These are phyloP conservation scores for Choristoneura rosaceana DNA, from an alignment of 2,888 invertebrate genomes.

Conservation along the genomic window DNA sequence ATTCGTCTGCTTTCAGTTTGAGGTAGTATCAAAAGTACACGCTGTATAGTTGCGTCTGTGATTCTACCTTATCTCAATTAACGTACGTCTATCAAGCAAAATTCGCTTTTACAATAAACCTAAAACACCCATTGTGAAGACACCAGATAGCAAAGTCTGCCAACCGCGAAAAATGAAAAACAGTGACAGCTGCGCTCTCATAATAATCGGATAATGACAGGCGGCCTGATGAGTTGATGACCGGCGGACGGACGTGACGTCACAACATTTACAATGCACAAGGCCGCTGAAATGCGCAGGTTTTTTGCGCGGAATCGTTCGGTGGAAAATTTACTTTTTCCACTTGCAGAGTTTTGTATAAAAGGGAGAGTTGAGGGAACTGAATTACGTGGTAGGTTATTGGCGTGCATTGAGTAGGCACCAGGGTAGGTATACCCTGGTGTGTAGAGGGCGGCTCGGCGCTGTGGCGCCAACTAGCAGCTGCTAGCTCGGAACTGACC, in stretches of 20 bases:
- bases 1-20: no score
- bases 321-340: slow-evolving; percentile 11
- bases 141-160: slow-evolving; percentile 11
- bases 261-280: slow-evolving; percentile 45
- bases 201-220: slow-evolving; percentile 56
- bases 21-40: no score
- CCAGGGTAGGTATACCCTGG: no score
- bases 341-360: neutral
- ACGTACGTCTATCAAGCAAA: neutral
- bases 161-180: slow-evolving; percentile 45
- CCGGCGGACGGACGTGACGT: slow-evolving; percentile 60
- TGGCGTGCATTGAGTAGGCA: no score
- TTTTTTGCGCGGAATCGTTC: slow-evolving; percentile 33
- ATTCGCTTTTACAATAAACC: neutral
- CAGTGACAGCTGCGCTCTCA: slow-evolving; percentile 47
- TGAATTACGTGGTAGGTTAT: no score
- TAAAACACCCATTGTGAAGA: slow-evolving; percentile 1
- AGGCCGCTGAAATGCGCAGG: slow-evolving; percentile 43
- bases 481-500: no score
- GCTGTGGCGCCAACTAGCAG: no score
- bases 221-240: slow-evolving; percentile 53
- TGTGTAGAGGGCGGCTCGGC: no score
- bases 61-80: neutral
- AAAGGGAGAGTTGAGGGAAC: no score
- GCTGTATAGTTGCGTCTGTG: no score